Base-by-base conservation (phyloP, 2,797 vertebrate genomes). In the Myiothlypis coronata region DNA sequence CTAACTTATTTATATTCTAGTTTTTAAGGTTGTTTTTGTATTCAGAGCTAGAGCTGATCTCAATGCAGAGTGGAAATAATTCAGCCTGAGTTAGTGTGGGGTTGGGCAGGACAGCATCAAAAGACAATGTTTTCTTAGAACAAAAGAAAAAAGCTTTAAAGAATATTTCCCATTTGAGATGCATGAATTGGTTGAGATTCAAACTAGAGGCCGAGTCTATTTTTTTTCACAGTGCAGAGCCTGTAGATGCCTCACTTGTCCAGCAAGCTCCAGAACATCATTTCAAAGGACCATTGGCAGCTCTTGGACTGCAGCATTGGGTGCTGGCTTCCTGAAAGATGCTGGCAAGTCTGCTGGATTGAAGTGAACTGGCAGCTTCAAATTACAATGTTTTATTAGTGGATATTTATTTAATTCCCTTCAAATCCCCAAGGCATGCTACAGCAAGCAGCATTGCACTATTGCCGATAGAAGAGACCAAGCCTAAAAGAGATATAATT, bases 381-480 rank as follows among this genome's bases (percentile, higher is more conserved):
- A 90, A 79, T 80, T 79, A 26, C n/a, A 35, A 30, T 57, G 57
- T 84, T 94, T 94, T 94, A 67, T 86, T 95, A 53, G 74, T 60
- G 69, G 59, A 9, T 43, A 67, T 91, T 93, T 93, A 85, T 89
- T 94, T 83, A 78, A 94, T 95, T 96, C 85, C 81, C 41, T 91
- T 90, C 39, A 85, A 70, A 87, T 94, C 76, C 70, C 83, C 14
- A 34, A 59, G 60, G 61, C 5, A 2, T 86, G 74, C 56, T 90
- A 24, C 57, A 63, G 85, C 37, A 90, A 95, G 60, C 60, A 72
- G 39, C 32, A 12, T 7, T 82, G 32, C 26, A 9, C 41, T 72
- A 53, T 27, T 59, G 60, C 70, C 65, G 80, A 75, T 68, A 49
- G 61, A 77, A 80, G 41, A 39, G 30, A 78, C 44, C 39, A 77